These are phyloP conservation scores for Rousettus leschenaultii DNA, from an alignment of 2,113 vertebrate species.

Conservation along the genomic window DNA sequence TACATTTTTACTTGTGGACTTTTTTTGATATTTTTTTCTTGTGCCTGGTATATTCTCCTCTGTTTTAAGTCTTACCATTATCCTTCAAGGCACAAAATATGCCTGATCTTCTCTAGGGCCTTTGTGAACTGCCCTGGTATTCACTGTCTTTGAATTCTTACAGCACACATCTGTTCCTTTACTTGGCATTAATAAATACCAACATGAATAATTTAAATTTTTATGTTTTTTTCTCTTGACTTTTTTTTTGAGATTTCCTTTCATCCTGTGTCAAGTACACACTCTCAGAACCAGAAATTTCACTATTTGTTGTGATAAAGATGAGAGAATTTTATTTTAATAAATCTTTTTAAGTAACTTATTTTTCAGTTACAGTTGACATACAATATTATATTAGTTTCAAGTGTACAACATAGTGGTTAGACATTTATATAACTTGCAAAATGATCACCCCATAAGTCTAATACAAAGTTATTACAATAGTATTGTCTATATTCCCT, in stretches of 20 bases:
- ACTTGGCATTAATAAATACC: not conserved
- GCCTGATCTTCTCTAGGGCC: not conserved
- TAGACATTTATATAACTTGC: not conserved
- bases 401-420: not conserved
- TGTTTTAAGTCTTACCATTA: not conserved
- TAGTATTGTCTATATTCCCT: not conserved
- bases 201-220: not conserved
- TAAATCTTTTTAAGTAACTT: too few species aligned
- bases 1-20: not conserved
- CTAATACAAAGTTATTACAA: not conserved
- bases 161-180: not conserved
- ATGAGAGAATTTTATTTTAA: not conserved
- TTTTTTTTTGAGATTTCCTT: not conserved
- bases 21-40: not conserved
- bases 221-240: not conserved
- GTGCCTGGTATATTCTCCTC: not conserved
- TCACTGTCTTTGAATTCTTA: not conserved
- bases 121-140: not conserved
- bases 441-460: not conserved
- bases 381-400: not conserved
- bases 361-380: not conserved
- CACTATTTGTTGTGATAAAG: not conserved
- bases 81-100: not conserved
- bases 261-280: not conserved
- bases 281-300: conserved; percentile 21